Base-by-base conservation (phyloP, 2,888 invertebrate species). In the Neuroscelio doddi region DNA sequence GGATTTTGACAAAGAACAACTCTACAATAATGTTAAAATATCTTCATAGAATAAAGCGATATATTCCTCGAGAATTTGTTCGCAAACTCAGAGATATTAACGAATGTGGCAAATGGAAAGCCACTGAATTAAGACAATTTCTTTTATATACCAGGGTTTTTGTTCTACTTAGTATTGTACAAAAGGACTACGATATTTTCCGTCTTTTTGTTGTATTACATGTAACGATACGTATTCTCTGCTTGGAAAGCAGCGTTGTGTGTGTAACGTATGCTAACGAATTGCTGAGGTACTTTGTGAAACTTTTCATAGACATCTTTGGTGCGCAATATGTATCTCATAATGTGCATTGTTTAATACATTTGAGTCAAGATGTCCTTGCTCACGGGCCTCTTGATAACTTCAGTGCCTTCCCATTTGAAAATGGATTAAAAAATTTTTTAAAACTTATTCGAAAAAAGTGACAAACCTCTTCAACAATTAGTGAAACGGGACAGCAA, bases 401-500 rank as follows among this genome's bases (percentile, higher is more conserved):
- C 1, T 55, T 55, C 17, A 36, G 39, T 24, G 53, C 53, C 7
- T 55, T 45, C 10, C 12, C 14, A 4, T 55, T 55, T 29, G 53
- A 55, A 30, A 55, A 46, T 32, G n/a, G 1, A 45, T 55, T 29
- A 45, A 55, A 30, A 46, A 39, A 15, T 12, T 10, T 45, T 1
- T 39, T 21, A 16, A 14, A 14, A 12, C 8, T 10, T 17, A 39
- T 30, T 44, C 24, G 44, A 41, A 30, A 39, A 21, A 41, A 14
- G 30, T 16, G n/a, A n/a, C n/a, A 41, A 32, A 26, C 41, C 47
- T 8, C 32, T 47, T 5, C 24, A 56, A 39, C 55, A 56, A 30
- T n/a, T 47, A 16, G 8, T 47, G 0, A 56, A 56, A 8, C 32
- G 47, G 1, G 39, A 26, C 15, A 10, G 27, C 14, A 42, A 64